Evolutionary conservation across 2,888 invertebrate genomes (phyloP), one percentile per base, ranked within the genome.

Genomic region (Dynastes hyllus): DNA sequence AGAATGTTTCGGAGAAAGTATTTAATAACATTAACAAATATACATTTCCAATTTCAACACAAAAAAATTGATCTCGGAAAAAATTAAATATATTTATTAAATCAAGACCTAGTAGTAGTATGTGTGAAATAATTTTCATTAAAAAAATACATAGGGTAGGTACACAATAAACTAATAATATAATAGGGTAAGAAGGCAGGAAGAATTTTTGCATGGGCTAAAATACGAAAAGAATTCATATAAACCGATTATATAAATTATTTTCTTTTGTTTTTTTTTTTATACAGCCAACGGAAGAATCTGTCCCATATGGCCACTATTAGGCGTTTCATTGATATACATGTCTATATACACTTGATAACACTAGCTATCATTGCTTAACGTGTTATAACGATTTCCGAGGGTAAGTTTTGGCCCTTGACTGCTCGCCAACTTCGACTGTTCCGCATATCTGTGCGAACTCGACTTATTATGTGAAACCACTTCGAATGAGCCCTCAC

Each of bases 351-450:
- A 71, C 79, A 81, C 83, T 82, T 81, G 63, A 77, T 80, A 84
- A 84, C 88, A 89, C 89, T 89, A 89, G 89, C 89, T 89, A 87
- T 92, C 92, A 84, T 91, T 91, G 82, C 91, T 91, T 16, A 93
- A 88, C 80, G 93, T 92, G 84, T 92, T 92, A 85, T 91, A 93
- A 86, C 93, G 93, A 88, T 93, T 93, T 83, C 92, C 93, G 85
- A 93, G 88, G 29, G 90, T 90, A 61, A 93, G 87, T 81, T 91
- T 91, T 61, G 92, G 91, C 70, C 91, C 91, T 85, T 91, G 90
- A 61, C 87, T 83, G 78, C 89, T 89, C 75, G 88, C 85, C 22
- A 90, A 89, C 80, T 89, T 90, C 75, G 89, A 85, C 77, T 89
- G 89, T 81, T 90, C 90, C n/a, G 89, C 88, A 84, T 90, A 90